Evolutionary conservation across 1,140 invertebrate genomes (phyloP), one percentile per base, ranked within the genome.

Genomic region (Aethina tumida): DNA sequence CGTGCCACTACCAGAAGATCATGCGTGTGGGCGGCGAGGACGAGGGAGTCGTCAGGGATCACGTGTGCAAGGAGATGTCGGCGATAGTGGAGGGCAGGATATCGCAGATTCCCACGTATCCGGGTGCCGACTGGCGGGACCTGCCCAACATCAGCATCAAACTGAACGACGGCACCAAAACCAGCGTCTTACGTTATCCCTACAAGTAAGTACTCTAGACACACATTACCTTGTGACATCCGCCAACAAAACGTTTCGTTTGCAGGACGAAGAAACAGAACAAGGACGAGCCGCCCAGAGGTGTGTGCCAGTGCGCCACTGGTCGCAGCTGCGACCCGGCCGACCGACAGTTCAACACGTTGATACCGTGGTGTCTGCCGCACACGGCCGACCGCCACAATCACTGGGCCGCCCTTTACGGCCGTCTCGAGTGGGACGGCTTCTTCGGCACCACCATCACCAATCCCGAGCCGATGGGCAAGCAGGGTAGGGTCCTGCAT

Each of bases 391-490:
- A 90, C 62, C 62, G 86, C 15, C 84, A 92, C 60, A 87, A 88
- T 62, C 67, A 92, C 63, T 93, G 88, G 88, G 73, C 83, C 0
- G 77, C 76, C 2, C 56, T 79, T 2, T 79, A 78, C 68, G 82
- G 87, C 1, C 70, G 88, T 35, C 55, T 92, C 2, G 77, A 81
- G 38, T 90, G 84, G 84, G 74, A 86, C 53, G 86, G 85, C 8
- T 89, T 82, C 66, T 92, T 91, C 58, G 74, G 73, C 37, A 92
- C 87, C 2, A 90, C 85, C 5, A 71, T 81, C 32, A 90, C 86
- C n/a, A 89, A 90, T 67, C 86, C 86, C 24, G 86, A 91, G 56
- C 86, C 87, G 5, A 90, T 91, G 83, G 84, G 86, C 35, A 90
- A 90, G 71, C 86, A 90, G 68, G 85, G 71, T 40, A 57, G 69